Evolutionary conservation across 2,888 invertebrate species (phyloP), one percentile per base, ranked within the genome.

Genomic region (Isoperla grammatica): DNA sequence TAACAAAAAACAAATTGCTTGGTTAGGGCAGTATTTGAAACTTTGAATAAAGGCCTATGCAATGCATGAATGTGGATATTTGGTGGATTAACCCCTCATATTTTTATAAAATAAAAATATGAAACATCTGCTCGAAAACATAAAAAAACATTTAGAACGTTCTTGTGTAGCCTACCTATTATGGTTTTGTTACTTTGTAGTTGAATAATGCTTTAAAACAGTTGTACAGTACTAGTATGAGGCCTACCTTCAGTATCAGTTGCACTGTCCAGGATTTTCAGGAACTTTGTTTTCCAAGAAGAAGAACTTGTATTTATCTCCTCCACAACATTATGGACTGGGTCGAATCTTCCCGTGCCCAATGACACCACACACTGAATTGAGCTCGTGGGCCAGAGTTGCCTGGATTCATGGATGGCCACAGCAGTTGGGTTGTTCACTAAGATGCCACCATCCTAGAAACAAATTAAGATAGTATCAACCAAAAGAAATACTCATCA

Each of bases 351-450:
- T 20, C 87, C 87, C 2, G 91, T 94, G 39, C 95, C 94, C 56
- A 92, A 81, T 0, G 92, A 93, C 46, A 95, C 80, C 0, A 95
- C 83, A 68, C 90, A 88, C 65, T 85, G 86, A 46, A 94, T 77
- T 0, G 82, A 79, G 60, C 78, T 81, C 42, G 84, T 79, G 0
- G 93, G 93, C 88, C 88, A 95, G 48, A 95, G 74, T 37, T 87
- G 79, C 66, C 85, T 85, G 0, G 91, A 88, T 76, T 95, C 95
- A 71, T 93, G 93, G 45, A 95, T 78, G 0, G 90, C 95, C 6
- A 95, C 84, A 2, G 90, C 90, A 11, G 91, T 85, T 0, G 94
- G 94, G 75, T 95, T 95, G 76, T 94, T 95, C 11, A 87, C 85
- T 72, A 92, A 76, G 67, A 93, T 83, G 23, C 94, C 93, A 64